Base-by-base conservation (phyloP, 1,140 invertebrate species). In the Pogonognathellus flavescens region DNA sequence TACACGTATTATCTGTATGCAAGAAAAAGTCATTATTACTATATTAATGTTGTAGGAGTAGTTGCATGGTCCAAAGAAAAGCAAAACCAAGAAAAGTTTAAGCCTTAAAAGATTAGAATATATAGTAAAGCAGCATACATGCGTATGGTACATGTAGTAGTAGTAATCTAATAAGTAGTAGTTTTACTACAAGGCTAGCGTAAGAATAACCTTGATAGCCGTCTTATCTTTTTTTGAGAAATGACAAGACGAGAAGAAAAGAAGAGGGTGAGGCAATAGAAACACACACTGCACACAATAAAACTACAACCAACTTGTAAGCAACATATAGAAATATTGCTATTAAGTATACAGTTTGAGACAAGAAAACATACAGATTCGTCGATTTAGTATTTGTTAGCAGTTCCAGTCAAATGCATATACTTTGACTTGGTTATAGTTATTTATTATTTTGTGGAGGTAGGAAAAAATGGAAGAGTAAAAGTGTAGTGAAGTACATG, bases 221-320 rank as follows among this genome's bases (percentile, higher is more conserved):
- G 70, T 49, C 70, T 76, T 76, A 76, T 76, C 70, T 76, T 49
- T 76, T 57, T 76, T 76, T 76, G 70, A 76, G 70, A 76, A 76
- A 76, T 76, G 70, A 76, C 70, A 76, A 76, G 70, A 18, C n/a
- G 59, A 50, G 31, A 49, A 76, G 31, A 76, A 76, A 49, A 76
- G 31, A n/a, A 76, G 66, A 76, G 70, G 70, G 70, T 50, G 70
- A 76, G 70, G 70, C 70, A 20, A 76, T 57, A n/a, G 53, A 2
- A 57, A 41, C 31, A 41, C 18, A 20, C 18, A n/a, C 2, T 0
- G 20, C 62, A 66, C 18, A 66, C 20, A 16, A 11, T 55, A 55
- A 11, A 55, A 55, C 2, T 55, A 55, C 11, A 55, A 16, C 53
- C 10, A 55, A 2, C 11, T 5, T 55, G 16, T 16, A 55, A 55